These are phyloP conservation scores for Sphyrna mokarran DNA, from an alignment of 2,113 vertebrate species.

Conservation along the genomic window DNA sequence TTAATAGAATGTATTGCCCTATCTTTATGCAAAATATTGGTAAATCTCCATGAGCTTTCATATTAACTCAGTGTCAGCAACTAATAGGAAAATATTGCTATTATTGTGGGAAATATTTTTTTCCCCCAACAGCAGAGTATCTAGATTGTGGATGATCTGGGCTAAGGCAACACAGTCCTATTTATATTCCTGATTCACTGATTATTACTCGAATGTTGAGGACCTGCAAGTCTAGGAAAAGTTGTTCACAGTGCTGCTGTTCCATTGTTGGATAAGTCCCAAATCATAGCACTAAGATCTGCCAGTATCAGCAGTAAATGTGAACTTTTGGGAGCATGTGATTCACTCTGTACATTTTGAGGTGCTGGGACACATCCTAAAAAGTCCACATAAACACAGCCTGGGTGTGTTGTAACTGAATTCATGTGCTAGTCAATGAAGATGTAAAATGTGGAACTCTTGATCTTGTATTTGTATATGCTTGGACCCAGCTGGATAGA, in stretches of 20 bases:
- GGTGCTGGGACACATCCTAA: too few species aligned
- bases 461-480: too few species aligned
- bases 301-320: too few species aligned
- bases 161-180: neutral
- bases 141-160: neutral
- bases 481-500: too few species aligned
- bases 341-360: too few species aligned
- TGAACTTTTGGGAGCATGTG: too few species aligned
- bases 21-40: neutral
- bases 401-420: too few species aligned
- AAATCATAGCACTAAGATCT: too few species aligned
- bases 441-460: too few species aligned
- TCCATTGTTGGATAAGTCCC: too few species aligned
- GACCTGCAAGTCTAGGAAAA: neutral
- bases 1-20: neutral
- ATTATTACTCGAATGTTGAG: neutral
- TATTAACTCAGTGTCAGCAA: neutral
- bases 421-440: too few species aligned
- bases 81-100: neutral
- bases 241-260: neutral
- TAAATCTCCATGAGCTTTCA: neutral
- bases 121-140: neutral
- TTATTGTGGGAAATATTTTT: neutral
- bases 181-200: neutral
- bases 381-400: too few species aligned